phyloP scores from a whole-genome alignment of 2,797 vertebrate species.

The Rhabdophis nuchalis region DNA sequence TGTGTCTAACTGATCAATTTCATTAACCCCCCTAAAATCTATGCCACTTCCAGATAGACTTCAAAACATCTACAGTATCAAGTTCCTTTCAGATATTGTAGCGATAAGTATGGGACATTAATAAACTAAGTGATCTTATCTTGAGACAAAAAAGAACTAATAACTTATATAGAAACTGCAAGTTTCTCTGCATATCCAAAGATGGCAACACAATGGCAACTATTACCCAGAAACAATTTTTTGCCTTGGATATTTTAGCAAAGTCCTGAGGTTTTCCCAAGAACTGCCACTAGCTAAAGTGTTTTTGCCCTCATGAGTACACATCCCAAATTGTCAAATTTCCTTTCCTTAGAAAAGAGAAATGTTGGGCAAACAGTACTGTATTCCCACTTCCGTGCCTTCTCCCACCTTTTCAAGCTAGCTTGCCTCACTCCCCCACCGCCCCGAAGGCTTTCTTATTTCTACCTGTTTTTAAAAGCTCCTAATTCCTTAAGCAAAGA shows the following conservation, averaged over 20 bases:
- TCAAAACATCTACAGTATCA: neutral
- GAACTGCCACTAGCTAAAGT: neutral
- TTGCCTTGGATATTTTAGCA: neutral
- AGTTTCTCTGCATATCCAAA: neutral
- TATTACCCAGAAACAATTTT: neutral
- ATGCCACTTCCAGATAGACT: neutral
- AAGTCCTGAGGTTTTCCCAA: neutral
- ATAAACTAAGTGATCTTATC: neutral
- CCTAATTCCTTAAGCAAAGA: neutral
- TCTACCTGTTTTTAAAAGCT: neutral
- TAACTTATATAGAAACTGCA: neutral
- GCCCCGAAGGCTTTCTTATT: neutral
- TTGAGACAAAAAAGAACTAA: neutral
- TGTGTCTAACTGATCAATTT: neutral
- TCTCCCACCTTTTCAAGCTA: neutral
- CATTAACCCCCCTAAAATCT: neutral
- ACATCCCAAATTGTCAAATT: neutral
- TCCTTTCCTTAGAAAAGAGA: neutral
- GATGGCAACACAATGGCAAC: neutral
- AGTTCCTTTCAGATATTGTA: neutral
- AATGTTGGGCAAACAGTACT: neutral
- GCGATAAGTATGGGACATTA: neutral
- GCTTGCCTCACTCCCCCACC: neutral
- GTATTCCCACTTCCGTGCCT: neutral
- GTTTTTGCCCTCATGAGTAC: neutral